Evolutionary conservation across 2,113 vertebrate genomes (phyloP), one percentile per base, ranked within the genome.

Genomic region (Psittacara wagleri): DNA sequence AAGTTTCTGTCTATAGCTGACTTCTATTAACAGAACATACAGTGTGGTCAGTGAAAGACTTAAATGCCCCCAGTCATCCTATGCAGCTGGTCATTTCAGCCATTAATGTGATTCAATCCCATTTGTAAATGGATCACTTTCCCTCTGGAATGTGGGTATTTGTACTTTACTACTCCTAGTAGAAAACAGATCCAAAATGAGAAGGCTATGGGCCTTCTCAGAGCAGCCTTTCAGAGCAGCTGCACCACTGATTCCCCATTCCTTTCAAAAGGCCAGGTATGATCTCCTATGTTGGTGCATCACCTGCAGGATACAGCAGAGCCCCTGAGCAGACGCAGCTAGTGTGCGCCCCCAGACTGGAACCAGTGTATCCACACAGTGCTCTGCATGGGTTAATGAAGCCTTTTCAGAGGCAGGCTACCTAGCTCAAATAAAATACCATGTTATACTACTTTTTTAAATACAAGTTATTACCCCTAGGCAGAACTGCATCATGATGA

Each of bases 251-350:
- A 41, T 46, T 54, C 43, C 12, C 20, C 18, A 3, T n/a, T 84
- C 35, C 11, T 81, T 81, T 88, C 48, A 29, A 12, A 39, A 28
- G 73, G 18, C 6, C 35, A 25, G 48, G 18, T 39, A 9, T 18
- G 48, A 39, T 49, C 13, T 13, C 13, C 5, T 10, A 22, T n/a
- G 10, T 12, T 22, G 1, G 20, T 11, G n/a, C 2, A 6, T 13
- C 0, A 0, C 29, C 59, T 23, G 17, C 59, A 49, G 52, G 24
- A 10, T 52, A 24, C 55, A 3, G 2, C 4, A 7, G 6, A 29
- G 10, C 3, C 17, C 23, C 43, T 68, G 29, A 27, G 11, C 22
- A 33, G 39, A 17, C 3, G 25, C 0, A 1, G 4, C 27, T 54
- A 59, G 22, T 35, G 57, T 61, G 49, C 7, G 0, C 7, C 28